Percentiles rank a stretch among this genome's conserved stretches.
Evolutionary conservation across 2,113 vertebrate genomes (phyloP).

Genomic region (Clarias magur): DNA sequence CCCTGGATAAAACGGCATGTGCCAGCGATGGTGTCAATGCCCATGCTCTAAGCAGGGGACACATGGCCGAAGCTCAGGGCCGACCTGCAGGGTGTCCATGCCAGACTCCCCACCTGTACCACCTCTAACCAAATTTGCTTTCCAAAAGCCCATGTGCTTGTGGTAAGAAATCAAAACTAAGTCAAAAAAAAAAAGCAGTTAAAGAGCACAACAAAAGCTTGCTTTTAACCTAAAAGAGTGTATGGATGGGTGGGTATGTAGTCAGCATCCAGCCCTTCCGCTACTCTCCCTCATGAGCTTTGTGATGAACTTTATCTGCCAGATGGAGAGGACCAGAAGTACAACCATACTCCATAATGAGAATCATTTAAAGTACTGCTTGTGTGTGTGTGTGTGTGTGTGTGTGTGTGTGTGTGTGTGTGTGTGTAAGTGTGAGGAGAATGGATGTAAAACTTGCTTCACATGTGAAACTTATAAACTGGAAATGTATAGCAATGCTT

Average conservation of each 20-base stretch:
- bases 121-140: conserved; percentile 45
- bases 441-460: background rate
- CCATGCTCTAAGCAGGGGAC: conserved; percentile 43
- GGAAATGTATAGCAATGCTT: background rate
- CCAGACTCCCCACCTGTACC: conserved; percentile 38
- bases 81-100: conserved; percentile 42
- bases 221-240: conserved; percentile 50
- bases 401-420: background rate
- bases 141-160: conserved; percentile 35
- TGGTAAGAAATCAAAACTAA: conserved; percentile 38
- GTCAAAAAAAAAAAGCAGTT: conserved; percentile 23
- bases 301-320: conserved; percentile 50
- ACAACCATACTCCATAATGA: background rate
- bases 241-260: conserved; percentile 2
- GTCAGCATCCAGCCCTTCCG: conserved; percentile 2
- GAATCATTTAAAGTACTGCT: background rate
- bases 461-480: background rate
- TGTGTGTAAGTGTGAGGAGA: background rate
- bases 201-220: conserved; percentile 35
- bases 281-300: conserved; percentile 12
- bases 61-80: conserved; percentile 44
- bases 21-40: conserved; percentile 42
- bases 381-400: background rate
- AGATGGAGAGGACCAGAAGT: conserved; percentile 54
- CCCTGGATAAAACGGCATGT: conserved; percentile 48